Conservation (phyloP, 2,113 vertebrate species). For the Rousettus leschenaultii region DNA sequence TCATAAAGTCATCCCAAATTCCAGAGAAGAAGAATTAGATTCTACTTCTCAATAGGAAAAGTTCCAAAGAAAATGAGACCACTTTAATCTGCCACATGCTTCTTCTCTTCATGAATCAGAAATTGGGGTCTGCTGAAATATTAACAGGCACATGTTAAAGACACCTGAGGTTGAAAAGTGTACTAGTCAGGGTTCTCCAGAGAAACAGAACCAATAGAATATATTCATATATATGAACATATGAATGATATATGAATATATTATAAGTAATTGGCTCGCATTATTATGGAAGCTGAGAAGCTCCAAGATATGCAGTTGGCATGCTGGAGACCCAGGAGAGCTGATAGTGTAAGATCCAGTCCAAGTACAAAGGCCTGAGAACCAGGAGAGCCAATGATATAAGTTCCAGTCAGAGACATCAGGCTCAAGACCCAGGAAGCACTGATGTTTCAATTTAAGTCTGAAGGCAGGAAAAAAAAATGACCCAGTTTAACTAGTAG, state of each 20-base stretch:
- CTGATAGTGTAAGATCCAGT: background rate
- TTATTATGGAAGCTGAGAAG: background rate
- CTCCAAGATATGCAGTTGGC: background rate
- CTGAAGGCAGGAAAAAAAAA: background rate
- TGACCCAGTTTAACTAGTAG: background rate
- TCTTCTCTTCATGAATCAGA: background rate
- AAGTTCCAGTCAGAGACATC: background rate
- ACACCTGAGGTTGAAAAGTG: background rate
- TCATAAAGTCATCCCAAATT: background rate
- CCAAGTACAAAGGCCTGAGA: background rate
- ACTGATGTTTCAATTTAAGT: background rate
- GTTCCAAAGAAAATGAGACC: background rate
- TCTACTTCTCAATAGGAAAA: background rate
- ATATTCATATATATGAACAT: background rate
- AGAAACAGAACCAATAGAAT: background rate
- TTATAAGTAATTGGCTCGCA: background rate
- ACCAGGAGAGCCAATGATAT: background rate
- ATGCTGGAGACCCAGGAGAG: background rate
- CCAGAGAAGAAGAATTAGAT: background rate
- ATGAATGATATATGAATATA: background rate
- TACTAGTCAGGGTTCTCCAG: background rate
- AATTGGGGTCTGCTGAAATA: background rate
- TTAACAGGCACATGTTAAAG: background rate
- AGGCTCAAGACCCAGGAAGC: background rate
- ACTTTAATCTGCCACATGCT: background rate